These are phyloP conservation scores for Habrosyne pyritoides DNA, from an alignment of 2,888 invertebrate genomes.

Conservation along the genomic window DNA sequence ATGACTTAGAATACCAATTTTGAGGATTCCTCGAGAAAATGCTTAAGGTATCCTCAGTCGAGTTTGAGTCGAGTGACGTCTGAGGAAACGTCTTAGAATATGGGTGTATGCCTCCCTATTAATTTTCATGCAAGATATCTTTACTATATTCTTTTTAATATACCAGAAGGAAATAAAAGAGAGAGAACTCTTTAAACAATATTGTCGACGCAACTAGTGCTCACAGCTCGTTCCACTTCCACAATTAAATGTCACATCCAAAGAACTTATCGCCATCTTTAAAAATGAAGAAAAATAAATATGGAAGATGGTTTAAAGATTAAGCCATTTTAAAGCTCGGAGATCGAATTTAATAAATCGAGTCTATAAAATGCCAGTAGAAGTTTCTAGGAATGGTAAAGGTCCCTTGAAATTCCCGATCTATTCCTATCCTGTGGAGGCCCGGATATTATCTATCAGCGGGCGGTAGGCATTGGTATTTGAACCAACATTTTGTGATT, in stretches of 20 bases:
- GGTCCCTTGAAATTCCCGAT: neutral
- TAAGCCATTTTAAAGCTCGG: neutral
- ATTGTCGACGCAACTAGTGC: slow-evolving; percentile 1
- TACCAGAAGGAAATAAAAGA: no score
- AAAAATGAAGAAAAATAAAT: neutral
- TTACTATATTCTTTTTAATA: no score
- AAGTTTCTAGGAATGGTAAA: neutral
- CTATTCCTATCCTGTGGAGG: neutral
- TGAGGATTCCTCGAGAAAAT: no score
- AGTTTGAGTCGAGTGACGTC: no score
- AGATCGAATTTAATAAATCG: slow-evolving; percentile 1
- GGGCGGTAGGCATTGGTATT: neutral
- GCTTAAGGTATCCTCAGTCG: no score
- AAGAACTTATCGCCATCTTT: neutral
- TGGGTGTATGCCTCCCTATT: no score
- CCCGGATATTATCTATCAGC: neutral
- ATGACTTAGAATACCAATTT: no score
- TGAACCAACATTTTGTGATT: neutral
- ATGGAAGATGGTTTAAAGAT: neutral
- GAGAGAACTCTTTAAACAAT: no score
- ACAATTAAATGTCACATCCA: neutral
- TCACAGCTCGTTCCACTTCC: slow-evolving; percentile 1
- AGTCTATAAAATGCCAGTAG: neutral
- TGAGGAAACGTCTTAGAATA: no score
- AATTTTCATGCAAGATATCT: no score